These are phyloP conservation scores for Poeciliopsis occidentalis DNA, from an alignment of 2,113 vertebrate genomes.

Conservation along the genomic window DNA sequence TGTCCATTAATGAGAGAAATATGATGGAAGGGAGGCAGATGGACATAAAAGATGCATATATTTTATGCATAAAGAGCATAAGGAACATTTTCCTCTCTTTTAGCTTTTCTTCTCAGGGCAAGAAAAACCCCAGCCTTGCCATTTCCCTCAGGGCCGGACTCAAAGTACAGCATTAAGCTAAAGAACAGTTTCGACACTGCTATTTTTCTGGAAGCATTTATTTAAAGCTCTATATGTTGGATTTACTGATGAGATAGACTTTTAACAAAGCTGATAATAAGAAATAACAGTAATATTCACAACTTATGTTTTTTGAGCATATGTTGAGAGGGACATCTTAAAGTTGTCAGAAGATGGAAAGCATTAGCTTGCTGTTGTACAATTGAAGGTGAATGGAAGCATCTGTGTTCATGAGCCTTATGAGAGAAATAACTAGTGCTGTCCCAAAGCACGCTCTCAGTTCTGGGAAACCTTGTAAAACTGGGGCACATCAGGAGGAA, in stretches of 20 bases:
- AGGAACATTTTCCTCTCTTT: slow-evolving; percentile 17
- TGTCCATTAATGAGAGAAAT: slow-evolving; percentile 43
- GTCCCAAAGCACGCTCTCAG: slow-evolving; percentile 21
- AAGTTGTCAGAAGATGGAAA: slow-evolving; percentile 5
- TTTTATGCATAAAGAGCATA: slow-evolving; percentile 3
- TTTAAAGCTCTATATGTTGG: slow-evolving; percentile 22
- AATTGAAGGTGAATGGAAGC: not conserved
- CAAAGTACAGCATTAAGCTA: slow-evolving; percentile 38
- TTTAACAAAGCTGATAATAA: slow-evolving; percentile 24
- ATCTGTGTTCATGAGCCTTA: slow-evolving; percentile 34
- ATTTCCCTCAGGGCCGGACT: slow-evolving; percentile 47
- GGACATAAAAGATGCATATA: slow-evolving; percentile 15
- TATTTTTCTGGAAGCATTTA: slow-evolving; percentile 31
- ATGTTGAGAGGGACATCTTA: slow-evolving; percentile 2
- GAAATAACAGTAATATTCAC: slow-evolving; percentile 29
- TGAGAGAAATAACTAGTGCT: slow-evolving; percentile 46
- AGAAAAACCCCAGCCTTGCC: slow-evolving; percentile 32
- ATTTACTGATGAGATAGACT: slow-evolving; percentile 28
- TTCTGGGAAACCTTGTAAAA: slow-evolving; percentile 40
- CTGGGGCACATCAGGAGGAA: slow-evolving; percentile 57
- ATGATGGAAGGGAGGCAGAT: slow-evolving; percentile 10
- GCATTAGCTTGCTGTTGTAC: not conserved
- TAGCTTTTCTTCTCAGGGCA: slow-evolving; percentile 34
- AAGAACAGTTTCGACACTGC: slow-evolving; percentile 52
- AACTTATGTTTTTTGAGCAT: not conserved